Evolutionary conservation across 2,797 vertebrate species (phyloP).

Genomic region (Argentina silus): DNA sequence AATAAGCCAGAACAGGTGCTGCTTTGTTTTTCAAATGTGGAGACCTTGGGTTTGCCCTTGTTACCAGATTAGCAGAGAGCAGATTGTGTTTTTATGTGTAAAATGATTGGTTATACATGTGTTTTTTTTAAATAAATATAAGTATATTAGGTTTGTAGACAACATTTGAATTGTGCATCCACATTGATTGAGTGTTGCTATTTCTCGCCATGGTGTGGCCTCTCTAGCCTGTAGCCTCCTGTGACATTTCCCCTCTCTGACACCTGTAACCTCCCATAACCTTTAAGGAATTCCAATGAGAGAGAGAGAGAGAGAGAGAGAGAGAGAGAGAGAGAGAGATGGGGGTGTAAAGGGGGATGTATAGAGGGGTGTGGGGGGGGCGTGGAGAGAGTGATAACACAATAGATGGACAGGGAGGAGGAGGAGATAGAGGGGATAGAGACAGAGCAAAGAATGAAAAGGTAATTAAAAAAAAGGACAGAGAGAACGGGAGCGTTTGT

Average conservation of each 20-base stretch:
- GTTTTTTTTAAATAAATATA: no score
- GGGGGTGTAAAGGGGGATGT: background rate
- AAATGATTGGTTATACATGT: constrained; percentile 21
- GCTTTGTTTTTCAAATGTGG: constrained; percentile 46
- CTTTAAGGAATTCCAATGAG: constrained; percentile 32
- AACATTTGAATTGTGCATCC: background rate
- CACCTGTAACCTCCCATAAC: constrained; percentile 58
- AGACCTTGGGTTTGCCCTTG: constrained; percentile 25
- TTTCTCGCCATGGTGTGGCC: background rate
- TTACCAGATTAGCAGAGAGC: background rate
- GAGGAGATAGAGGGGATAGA: constrained; percentile 19
- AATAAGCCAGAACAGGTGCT: constrained; percentile 63
- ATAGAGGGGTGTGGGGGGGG: constrained; percentile 1
- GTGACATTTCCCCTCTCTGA: constrained; percentile 24
- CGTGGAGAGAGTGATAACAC: constrained; percentile 28
- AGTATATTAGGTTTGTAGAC: constrained; percentile 12
- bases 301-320: background rate
- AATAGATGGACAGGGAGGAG: constrained; percentile 36
- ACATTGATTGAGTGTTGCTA: constrained; percentile 1
- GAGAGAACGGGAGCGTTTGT: background rate
- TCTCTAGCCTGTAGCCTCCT: constrained; percentile 2
- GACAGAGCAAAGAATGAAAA: constrained; percentile 51
- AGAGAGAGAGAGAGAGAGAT: background rate
- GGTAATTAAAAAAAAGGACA: constrained; percentile 40
- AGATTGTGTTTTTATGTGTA: constrained; percentile 26